Evolutionary conservation across 1,140 invertebrate species (phyloP).

Genomic region (Chlorops oryzae): DNA sequence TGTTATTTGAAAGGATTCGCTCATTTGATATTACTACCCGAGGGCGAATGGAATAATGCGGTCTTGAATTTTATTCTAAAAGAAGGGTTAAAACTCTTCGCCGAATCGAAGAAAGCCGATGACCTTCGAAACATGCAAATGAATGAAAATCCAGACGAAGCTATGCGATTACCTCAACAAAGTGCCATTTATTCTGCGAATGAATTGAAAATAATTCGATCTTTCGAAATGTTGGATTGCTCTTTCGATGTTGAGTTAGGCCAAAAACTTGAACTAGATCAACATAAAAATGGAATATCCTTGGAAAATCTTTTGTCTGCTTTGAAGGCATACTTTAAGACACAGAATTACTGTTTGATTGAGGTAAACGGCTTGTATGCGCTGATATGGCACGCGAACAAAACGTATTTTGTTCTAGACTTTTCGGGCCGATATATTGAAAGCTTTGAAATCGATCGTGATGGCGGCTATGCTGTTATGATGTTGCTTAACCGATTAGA

Average conservation of each 20-base stretch:
- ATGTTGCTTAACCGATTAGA: constrained; percentile 24
- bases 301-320: constrained; percentile 16
- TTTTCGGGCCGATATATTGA: constrained; percentile 17
- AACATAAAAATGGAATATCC: neutral
- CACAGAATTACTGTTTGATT: constrained; percentile 25
- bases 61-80: constrained; percentile 27
- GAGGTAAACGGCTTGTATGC: constrained; percentile 19
- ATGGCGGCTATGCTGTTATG: constrained; percentile 21
- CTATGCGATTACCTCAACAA: neutral
- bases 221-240: constrained; percentile 26
- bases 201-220: constrained; percentile 17
- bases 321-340: constrained; percentile 24
- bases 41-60: constrained; percentile 28
- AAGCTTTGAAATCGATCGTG: constrained; percentile 9
- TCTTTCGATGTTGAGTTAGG: constrained; percentile 31
- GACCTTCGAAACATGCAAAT: neutral
- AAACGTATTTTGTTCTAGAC: constrained; percentile 28
- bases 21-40: constrained; percentile 32
- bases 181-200: constrained; percentile 6
- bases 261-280: constrained; percentile 18
- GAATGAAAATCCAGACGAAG: neutral
- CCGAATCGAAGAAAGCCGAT: neutral
- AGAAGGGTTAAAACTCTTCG: constrained; percentile 24
- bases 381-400: constrained; percentile 27
- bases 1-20: constrained; percentile 32